Base-by-base conservation (phyloP, 2,113 vertebrate species). In the Eclectus roratus region DNA sequence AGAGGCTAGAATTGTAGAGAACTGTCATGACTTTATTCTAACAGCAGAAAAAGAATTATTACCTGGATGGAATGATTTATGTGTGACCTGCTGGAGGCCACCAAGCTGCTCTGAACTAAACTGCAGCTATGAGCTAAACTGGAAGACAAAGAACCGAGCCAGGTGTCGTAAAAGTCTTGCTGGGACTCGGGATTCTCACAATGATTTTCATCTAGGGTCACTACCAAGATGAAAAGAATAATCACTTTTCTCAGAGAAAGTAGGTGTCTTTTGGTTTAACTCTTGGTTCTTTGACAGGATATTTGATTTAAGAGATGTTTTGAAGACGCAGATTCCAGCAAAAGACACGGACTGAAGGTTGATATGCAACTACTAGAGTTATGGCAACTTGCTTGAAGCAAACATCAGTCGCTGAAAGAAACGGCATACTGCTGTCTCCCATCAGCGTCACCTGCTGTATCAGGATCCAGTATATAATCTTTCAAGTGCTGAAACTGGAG, bases 21-120 rank as follows among this genome's bases (percentile, higher is more conserved):
- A 10, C 13, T 47, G 37, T 55, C 49, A 16, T 71, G 87, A 20
- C 56, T 89, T 55, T 83, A 39, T 63, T 78, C 35, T 55, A 91
- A 70, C 35, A 35, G 64, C 46, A 91, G 80, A 49, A 73, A 64
- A 76, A 89, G 88, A 94, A 33, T 65, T 56, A 71, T 85, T 82
- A 52, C 47, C 44, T 58, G 58, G 49, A 69, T 53, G 16, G 69
- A 95, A 69, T 91, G 94, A 96, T 94, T 95, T 90, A 44, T 89
- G 68, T 31, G 74, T 89, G 77, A 95, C 72, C 79, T 89, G 37
- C 20, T 23, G n/a, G 86, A 94, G 49, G 88, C 93, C 91, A 88
- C 83, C 53, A 81, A 84, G 85, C 58, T 89, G 86, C 93, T 97
- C 96, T 83, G 74, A 95, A 95, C 83, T 96, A 78, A 96, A 87